These are phyloP conservation scores for Teinopalpus imperialis DNA, from an alignment of 2,888 invertebrate genomes.

Conservation along the genomic window DNA sequence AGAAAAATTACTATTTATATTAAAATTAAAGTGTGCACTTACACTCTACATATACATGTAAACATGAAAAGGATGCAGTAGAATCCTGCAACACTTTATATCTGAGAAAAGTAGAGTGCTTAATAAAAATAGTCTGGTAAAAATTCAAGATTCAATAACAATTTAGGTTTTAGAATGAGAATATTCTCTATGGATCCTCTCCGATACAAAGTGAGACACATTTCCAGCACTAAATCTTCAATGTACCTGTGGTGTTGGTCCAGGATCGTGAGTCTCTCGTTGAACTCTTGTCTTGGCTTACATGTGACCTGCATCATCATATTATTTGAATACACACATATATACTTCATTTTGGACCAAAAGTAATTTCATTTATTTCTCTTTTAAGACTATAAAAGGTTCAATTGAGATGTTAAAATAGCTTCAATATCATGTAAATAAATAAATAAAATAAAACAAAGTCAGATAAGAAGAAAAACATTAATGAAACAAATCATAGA, in stretches of 20 bases:
- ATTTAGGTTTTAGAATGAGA: neutral
- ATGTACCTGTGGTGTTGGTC: slow-evolving; percentile 65
- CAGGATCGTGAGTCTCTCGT: slow-evolving; percentile 64
- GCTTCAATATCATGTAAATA: too few species aligned
- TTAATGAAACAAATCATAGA: too few species aligned
- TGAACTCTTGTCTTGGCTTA: slow-evolving; percentile 69
- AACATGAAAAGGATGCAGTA: neutral
- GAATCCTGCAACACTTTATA: slow-evolving; percentile 15
- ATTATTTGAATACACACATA: slow-evolving; percentile 49
- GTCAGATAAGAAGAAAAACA: too few species aligned
- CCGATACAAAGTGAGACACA: slow-evolving; percentile 31
- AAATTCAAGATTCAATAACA: neutral
- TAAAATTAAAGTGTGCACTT: too few species aligned
- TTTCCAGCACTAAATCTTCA: slow-evolving; percentile 45
- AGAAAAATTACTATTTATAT: too few species aligned
- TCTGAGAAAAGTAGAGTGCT: slow-evolving; percentile 12
- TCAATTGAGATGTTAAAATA: too few species aligned
- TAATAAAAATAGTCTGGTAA: neutral
- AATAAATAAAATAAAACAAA: too few species aligned
- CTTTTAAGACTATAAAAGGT: too few species aligned
- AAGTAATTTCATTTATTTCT: too few species aligned
- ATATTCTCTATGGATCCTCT: slow-evolving; percentile 31
- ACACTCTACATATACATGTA: neutral
- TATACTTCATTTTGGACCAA: too few species aligned
- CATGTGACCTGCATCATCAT: slow-evolving; percentile 68